Evolutionary conservation across 1,140 invertebrate genomes (phyloP), one percentile per base, ranked within the genome.

Genomic region (Bacillus rossius): DNA sequence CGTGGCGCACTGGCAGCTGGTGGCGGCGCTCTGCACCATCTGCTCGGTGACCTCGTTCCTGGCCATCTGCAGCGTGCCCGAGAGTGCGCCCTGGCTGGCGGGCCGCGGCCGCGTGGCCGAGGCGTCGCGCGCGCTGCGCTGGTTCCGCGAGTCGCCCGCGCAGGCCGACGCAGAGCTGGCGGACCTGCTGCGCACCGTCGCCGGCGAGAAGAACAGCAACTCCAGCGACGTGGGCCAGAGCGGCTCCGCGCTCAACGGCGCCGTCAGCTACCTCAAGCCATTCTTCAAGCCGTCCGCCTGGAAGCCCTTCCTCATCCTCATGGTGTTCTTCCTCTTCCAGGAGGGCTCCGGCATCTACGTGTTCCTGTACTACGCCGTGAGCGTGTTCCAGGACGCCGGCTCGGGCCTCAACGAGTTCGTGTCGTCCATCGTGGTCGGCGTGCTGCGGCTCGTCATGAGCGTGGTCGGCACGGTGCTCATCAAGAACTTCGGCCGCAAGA

Each of bases 291-390:
- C 77, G 0, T 71, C 69, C 38, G 76, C 80, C 0, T 72, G 84
- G 60, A 86, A 85, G 64, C 85, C 86, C 0, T 86, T 88, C 63
- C 60, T 80, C 0, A 76, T 86, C 2, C 72, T 87, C 0, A 73
- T 86, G 2, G 61, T 75, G 0, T 82, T 87, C 67, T 88, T 88
- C 70, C 65, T 83, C 5, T 81, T 87, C 56, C 86, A 88, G 77
- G 84, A 87, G 64, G 75, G 84, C 48, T 84, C 82, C 0, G 86
- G 86, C 3, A 86, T 88, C 16, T 88, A 91, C 71, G 83, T 87
- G 1, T 82, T 91, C 5, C 75, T 91, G 34, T 91, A 88, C 68
- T 91, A 90, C 63, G 83, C 84, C 0, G 84, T 89, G 0, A 81
- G 79, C 54, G 81, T 89, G 64, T 83, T 88, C 64, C 77, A 83